Evolutionary conservation across 1,140 invertebrate species (phyloP).

Genomic region (Megathymus violae): DNA sequence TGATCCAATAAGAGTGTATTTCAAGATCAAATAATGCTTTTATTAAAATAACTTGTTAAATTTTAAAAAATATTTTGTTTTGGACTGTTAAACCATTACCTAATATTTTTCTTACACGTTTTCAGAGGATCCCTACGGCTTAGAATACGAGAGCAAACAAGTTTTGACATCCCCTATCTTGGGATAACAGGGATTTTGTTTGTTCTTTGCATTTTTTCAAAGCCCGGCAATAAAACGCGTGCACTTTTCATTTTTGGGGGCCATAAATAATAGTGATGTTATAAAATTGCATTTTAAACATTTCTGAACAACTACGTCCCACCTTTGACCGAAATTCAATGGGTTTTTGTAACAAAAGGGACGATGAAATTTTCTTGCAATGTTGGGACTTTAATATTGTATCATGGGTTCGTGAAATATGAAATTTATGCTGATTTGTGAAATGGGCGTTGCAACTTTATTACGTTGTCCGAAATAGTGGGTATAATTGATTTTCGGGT

Average conservation of each 20-base stretch:
- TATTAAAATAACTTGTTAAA: neutral
- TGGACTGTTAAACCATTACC: slow-evolving; percentile 27
- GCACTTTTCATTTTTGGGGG: slow-evolving; percentile 80
- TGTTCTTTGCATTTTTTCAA: slow-evolving; percentile 79
- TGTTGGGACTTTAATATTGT: slow-evolving; percentile 51
- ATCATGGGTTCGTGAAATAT: slow-evolving; percentile 54
- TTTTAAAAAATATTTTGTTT: neutral
- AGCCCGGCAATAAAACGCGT: slow-evolving; percentile 78
- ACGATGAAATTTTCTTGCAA: slow-evolving; percentile 57
- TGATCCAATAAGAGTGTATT: slow-evolving; percentile 38
- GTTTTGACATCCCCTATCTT: slow-evolving; percentile 67
- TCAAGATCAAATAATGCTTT: neutral
- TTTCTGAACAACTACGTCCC: slow-evolving; percentile 64
- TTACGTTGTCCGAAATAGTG: slow-evolving; percentile 24
- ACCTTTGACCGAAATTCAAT: slow-evolving; percentile 55
- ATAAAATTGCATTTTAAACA: slow-evolving; percentile 82
- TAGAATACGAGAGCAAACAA: slow-evolving; percentile 58
- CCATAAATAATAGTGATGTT: slow-evolving; percentile 78
- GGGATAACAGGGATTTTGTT: slow-evolving; percentile 75
- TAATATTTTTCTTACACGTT: slow-evolving; percentile 36
- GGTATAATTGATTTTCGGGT: slow-evolving; percentile 31
- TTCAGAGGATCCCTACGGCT: slow-evolving; percentile 32
- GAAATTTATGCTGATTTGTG: slow-evolving; percentile 54
- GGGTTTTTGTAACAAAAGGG: slow-evolving; percentile 53
- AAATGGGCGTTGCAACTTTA: slow-evolving; percentile 31